Percentiles rank a stretch among this genome's conserved stretches.
phyloP scores from a whole-genome alignment of 2,888 invertebrate species.

The Himalopsyche kuldschensis region DNA sequence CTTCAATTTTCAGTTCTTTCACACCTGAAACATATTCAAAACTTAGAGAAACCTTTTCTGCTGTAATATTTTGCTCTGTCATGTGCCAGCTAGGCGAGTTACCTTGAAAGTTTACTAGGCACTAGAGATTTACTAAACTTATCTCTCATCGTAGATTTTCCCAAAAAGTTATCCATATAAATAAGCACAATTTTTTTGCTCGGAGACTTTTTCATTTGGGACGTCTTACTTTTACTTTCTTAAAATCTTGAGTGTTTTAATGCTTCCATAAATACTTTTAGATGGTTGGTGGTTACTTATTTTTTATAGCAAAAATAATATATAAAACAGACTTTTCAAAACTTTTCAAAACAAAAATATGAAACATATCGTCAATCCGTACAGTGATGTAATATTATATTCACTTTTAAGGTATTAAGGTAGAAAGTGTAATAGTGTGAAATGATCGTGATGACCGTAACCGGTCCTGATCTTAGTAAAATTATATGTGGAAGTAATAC shows the following conservation, averaged over 20 bases:
- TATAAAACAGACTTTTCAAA: too few species aligned
- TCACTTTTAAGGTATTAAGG: too few species aligned
- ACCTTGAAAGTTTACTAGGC: neutral
- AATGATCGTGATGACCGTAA: too few species aligned
- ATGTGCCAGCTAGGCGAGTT: neutral
- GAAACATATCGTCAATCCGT: too few species aligned
- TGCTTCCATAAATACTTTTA: too few species aligned
- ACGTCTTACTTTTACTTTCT: neutral
- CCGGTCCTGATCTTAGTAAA: too few species aligned
- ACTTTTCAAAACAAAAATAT: too few species aligned
- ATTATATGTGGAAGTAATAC: too few species aligned
- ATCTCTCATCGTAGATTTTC: neutral
- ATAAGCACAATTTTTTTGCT: neutral
- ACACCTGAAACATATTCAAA: neutral
- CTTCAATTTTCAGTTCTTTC: neutral
- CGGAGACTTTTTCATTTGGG: neutral
- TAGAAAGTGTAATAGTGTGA: too few species aligned
- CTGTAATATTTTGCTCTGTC: neutral
- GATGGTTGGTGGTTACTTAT: too few species aligned
- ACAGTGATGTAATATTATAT: too few species aligned
- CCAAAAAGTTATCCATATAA: neutral
- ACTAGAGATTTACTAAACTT: neutral
- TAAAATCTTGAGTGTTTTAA: neutral
- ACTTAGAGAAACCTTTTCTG: neutral
- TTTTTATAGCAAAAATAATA: too few species aligned